Evolutionary conservation across 2,888 invertebrate genomes (phyloP).

Genomic region (Cristatella mucedo): DNA sequence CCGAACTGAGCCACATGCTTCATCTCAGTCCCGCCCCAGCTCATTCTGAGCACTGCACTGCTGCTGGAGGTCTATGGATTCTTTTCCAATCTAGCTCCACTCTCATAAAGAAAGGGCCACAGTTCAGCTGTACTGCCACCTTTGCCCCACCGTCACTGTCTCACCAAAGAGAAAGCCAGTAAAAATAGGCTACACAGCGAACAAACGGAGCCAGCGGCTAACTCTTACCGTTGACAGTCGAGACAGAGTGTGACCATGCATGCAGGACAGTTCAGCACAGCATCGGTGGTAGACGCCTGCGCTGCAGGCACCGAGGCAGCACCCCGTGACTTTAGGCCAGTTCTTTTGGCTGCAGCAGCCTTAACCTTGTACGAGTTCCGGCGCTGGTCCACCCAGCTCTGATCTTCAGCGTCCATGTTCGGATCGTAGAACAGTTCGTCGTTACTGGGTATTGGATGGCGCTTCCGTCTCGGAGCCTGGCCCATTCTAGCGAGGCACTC

Average conservation of each 20-base stretch:
- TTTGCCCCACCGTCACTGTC: no score
- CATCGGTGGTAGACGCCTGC: conserved; percentile 40
- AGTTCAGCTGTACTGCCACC: no score
- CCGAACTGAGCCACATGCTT: no score
- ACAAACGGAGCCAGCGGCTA: neutral
- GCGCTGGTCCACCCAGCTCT: conserved; percentile 43
- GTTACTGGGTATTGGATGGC: no score
- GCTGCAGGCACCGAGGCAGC: neutral
- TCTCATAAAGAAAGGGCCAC: no score
- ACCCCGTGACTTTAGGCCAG: neutral
- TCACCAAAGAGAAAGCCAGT: neutral
- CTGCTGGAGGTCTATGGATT: no score
- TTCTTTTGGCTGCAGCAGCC: conserved; percentile 5
- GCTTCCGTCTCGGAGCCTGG: no score
- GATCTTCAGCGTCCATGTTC: conserved; percentile 43
- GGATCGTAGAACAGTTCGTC: conserved; percentile 45
- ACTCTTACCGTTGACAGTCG: conserved; percentile 44
- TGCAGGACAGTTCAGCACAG: conserved; percentile 46
- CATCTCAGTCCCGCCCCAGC: no score
- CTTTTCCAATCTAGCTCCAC: no score
- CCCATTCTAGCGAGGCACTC: no score
- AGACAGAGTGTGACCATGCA: conserved; percentile 46
- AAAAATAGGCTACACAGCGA: conserved; percentile 2
- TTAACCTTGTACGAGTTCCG: conserved; percentile 26
- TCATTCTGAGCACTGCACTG: no score